These are phyloP conservation scores for Himantopus leucocephalus DNA, from an alignment of 2,113 vertebrate species.

Conservation along the genomic window DNA sequence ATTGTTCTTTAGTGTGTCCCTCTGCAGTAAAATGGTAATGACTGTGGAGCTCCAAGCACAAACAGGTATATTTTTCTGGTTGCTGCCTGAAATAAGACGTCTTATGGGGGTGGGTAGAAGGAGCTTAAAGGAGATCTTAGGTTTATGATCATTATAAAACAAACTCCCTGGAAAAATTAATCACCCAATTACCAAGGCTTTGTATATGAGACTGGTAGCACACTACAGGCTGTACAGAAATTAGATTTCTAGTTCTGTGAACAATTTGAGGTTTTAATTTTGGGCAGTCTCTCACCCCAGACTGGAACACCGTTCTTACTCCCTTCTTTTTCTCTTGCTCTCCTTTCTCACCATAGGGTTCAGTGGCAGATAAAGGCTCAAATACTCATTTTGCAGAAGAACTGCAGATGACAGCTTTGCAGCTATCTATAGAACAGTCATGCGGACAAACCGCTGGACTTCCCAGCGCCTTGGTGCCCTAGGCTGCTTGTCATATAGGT, in stretches of 20 bases:
- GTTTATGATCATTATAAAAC: not conserved
- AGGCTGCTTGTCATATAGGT: not conserved
- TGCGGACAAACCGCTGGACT: rapidly evolving
- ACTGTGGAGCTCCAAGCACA: not conserved
- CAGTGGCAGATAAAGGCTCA: rapidly evolving
- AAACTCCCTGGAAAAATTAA: not conserved
- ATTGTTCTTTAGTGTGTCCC: not conserved
- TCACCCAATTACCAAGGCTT: not conserved
- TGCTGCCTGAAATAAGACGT: not conserved
- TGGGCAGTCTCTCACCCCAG: no score
- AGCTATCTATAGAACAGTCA: not conserved
- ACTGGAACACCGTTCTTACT: rapidly evolving
- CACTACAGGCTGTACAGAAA: not conserved
- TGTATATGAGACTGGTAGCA: not conserved
- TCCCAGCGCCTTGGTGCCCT: not conserved
- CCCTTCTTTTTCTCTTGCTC: not conserved
- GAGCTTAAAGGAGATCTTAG: not conserved
- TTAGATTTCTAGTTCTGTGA: not conserved
- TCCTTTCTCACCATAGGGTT: not conserved
- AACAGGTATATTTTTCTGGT: not conserved
- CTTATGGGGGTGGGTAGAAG: not conserved
- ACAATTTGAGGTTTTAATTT: not conserved
- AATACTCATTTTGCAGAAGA: not conserved
- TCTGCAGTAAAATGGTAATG: not conserved
- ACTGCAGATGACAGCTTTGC: not conserved